Conservation (phyloP, 2,113 vertebrate species). For the Odocoileus virginianus region DNA sequence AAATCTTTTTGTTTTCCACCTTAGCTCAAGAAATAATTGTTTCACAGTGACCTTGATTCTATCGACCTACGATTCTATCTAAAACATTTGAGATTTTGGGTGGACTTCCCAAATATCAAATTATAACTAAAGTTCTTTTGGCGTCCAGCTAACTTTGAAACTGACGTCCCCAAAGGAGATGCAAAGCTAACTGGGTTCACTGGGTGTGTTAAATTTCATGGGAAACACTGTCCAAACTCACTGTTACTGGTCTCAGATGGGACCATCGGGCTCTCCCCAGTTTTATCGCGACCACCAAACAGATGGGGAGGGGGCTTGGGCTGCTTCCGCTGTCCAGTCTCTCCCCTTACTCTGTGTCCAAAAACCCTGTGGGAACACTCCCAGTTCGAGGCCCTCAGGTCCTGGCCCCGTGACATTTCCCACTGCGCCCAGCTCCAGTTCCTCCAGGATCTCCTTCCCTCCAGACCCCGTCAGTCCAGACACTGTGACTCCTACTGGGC, state of each 20-base stretch:
- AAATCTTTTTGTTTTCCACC: neutral
- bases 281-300: neutral
- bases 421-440: neutral
- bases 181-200: neutral
- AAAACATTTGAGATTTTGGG: neutral
- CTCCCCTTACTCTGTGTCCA: neutral
- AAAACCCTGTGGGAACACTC: neutral
- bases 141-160: neutral
- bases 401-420: neutral
- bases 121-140: neutral
- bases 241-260: neutral
- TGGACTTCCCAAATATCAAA: neutral
- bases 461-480: neutral
- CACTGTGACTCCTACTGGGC: neutral
- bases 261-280: neutral
- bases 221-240: neutral
- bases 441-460: neutral
- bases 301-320: neutral
- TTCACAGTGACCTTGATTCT: neutral
- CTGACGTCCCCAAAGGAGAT: neutral
- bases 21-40: neutral
- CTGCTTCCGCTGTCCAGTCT: neutral
- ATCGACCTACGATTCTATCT: neutral
- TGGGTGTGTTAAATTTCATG: neutral
- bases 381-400: neutral